Evolutionary conservation across 2,888 invertebrate genomes (phyloP), one percentile per base, ranked within the genome.

Genomic region (Amiota minor): DNA sequence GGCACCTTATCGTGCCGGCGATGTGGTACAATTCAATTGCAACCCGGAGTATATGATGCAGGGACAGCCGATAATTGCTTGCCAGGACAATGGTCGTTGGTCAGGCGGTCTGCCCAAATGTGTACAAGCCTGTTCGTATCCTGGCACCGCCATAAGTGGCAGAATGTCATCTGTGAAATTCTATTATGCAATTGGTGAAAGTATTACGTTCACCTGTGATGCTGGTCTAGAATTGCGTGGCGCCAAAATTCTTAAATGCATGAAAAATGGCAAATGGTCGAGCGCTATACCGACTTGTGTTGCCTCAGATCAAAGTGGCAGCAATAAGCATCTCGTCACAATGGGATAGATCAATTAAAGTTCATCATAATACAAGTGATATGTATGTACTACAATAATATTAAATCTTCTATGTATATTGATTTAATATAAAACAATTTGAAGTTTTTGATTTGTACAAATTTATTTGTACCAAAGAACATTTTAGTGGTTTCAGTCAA

Each of bases 41-140:
- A 94, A 95, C 89, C 93, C 95, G 10, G 96, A 96, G 81, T 96
- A 93, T 89, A 96, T 97, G 92, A 93, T 97, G 92, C 96, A 96
- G 88, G 97, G 97, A 2, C 93, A 95, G 81, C 95, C 96, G n/a
- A 96, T 96, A 80, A 93, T 96, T 70, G 95, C 96, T 23, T 97
- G 97, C 89, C 96, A 96, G 90, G 95, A 96, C 85, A 95, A 94
- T 87, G 96, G 96, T 10, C 91, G 95, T 74, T 97, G 97, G 96
- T 95, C 95, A 72, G 94, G 95, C 67, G 93, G 93, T 61, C 91
- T 94, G 45, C 96, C 96, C n/a, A 95, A 95, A 89, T 96, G 96
- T 94, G 93, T 94, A 46, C 93, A 95, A 90, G 96, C 96, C 0
- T 96, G 96, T 89, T 95, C 95, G 0, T 96, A 96, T 88, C 96